Evolutionary conservation across 2,888 invertebrate species (phyloP), one percentile per base, ranked within the genome.

Genomic region (Tetranychus piercei): DNA sequence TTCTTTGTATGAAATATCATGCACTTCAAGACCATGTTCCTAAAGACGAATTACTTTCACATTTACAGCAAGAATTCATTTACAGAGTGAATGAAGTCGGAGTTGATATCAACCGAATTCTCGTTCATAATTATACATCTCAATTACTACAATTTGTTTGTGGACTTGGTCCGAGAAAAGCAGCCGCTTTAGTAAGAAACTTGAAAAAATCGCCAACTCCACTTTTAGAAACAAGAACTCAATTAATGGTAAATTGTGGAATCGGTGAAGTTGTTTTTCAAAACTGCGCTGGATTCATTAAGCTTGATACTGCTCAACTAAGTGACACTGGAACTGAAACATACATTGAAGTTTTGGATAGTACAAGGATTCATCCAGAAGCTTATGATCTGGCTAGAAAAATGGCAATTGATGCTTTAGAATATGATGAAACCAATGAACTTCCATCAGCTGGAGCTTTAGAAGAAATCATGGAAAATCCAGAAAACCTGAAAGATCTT

Each of bases 311-410:
- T 0, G 92, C 90, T 81, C 92, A 94, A 77, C 84, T 95, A 71
- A 94, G 94, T 1, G 94, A 96, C 80, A 45, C 73, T 44, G 87
- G 92, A 81, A 94, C 94, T 0, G 94, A 95, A 81, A 91, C 92
- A 0, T 95, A 94, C 80, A 92, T 95, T 0, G 91, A 96, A 84
- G 94, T 96, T 1, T 84, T 99, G 74, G 99, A 99, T 81, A 95
- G 96, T 0, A 95, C 97, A 0, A 87, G 99, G 79, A 96, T 99
- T 0, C 99, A 99, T 84, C 97, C 97, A 0, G 99, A 99, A 84
- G 94, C 96, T 0, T 99, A 99, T 82, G 99, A 99, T 81, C 97
- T 97, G 97, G 99, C 99, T 0, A 86, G 97, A 67, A 99, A 99
- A 84, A 99, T 99, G 97, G 99, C 99, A 0, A 95, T 97, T 0